A percentile compares a stretch with the other conserved stretches of the same genome.
Evolutionary conservation across 1,140 invertebrate species (phyloP).

Genomic region (Rhagoletis zephyria): DNA sequence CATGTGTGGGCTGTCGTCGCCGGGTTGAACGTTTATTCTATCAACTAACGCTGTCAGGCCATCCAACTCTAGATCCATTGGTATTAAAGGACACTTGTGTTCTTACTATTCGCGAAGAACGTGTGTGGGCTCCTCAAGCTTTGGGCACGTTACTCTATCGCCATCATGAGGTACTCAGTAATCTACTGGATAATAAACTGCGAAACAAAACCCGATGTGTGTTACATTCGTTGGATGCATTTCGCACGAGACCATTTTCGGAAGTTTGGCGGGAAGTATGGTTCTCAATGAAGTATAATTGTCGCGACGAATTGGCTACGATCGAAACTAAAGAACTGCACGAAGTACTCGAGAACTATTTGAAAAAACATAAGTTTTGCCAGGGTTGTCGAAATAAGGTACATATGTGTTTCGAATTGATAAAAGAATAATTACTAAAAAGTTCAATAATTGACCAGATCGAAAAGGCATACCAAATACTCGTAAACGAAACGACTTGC

Average conservation of each 20-base stretch:
- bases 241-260: slow-evolving; percentile 81
- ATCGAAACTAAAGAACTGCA: slow-evolving; percentile 87
- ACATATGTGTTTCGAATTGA: background rate
- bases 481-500: slow-evolving; percentile 87
- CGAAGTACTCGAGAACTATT: slow-evolving; percentile 88
- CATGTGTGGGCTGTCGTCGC: slow-evolving; percentile 91
- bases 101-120: slow-evolving; percentile 84
- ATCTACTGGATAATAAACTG: slow-evolving; percentile 85
- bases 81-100: slow-evolving; percentile 81
- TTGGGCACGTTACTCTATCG: slow-evolving; percentile 88
- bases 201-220: slow-evolving; percentile 90
- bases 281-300: slow-evolving; percentile 88
- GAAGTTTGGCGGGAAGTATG: slow-evolving; percentile 87
- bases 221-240: slow-evolving; percentile 89
- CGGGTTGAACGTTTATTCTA: slow-evolving; percentile 90
- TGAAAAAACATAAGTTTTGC: slow-evolving; percentile 93
- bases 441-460: slow-evolving; percentile 71
- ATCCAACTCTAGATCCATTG: slow-evolving; percentile 87
- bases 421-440: background rate
- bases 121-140: slow-evolving; percentile 82
- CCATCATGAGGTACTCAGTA: slow-evolving; percentile 85
- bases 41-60: slow-evolving; percentile 84
- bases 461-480: slow-evolving; percentile 86
- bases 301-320: slow-evolving; percentile 87
- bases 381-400: slow-evolving; percentile 93